Evolutionary conservation across 2,888 invertebrate genomes (phyloP).

Genomic region (Auanema sp.): DNA sequence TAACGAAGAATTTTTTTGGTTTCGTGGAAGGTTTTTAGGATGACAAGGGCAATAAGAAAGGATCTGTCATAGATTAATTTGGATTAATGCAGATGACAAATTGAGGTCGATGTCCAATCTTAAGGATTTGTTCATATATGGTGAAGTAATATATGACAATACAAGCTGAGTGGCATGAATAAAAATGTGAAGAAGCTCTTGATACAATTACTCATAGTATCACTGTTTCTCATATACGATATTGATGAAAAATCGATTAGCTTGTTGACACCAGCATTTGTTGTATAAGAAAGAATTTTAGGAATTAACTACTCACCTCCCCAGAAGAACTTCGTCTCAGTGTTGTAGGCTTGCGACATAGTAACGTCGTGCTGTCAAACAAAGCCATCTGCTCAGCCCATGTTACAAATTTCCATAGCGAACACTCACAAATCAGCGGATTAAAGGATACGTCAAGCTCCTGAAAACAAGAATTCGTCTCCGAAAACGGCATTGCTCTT

Average conservation of each 20-base stretch:
- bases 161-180: too few relatives aligned
- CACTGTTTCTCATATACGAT: too few relatives aligned
- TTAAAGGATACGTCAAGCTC: conserved; percentile 56
- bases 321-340: conserved; percentile 30
- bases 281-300: too few relatives aligned
- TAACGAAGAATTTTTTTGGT: neutral
- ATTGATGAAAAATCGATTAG: too few relatives aligned
- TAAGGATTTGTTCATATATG: neutral
- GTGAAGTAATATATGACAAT: too few relatives aligned
- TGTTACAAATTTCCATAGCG: conserved; percentile 40
- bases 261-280: too few relatives aligned
- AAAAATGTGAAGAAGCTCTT: too few relatives aligned
- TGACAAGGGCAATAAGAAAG: neutral
- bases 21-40: neutral
- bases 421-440: conserved; percentile 56
- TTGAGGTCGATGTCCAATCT: conserved; percentile 13
- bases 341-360: conserved; percentile 29
- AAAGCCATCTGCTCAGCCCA: conserved; percentile 33
- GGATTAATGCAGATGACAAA: conserved; percentile 15
- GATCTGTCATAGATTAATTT: conserved; percentile 20
- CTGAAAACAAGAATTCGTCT: conserved; percentile 26
- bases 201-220: too few relatives aligned
- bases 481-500: neutral
- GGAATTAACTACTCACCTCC: conserved; percentile 17
- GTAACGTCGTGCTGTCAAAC: conserved; percentile 30